A percentile compares a stretch with the other conserved stretches of the same genome.
These are phyloP conservation scores for Drosophila colorata DNA, from an alignment of 2,888 invertebrate genomes.

Conservation along the genomic window DNA sequence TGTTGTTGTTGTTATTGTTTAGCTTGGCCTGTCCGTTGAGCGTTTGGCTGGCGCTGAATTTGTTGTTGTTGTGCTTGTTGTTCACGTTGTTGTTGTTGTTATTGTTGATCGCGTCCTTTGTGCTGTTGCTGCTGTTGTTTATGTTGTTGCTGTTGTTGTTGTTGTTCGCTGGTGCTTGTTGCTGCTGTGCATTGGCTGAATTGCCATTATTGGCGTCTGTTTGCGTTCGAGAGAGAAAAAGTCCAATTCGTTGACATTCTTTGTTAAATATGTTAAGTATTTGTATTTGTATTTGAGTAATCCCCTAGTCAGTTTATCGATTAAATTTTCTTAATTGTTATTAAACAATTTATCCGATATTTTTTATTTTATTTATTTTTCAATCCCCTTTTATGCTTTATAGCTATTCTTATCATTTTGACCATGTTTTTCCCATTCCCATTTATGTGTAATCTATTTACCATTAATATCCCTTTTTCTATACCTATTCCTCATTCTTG, in stretches of 20 bases:
- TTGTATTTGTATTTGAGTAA: too few relatives aligned
- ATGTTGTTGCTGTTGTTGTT: conserved; percentile 23
- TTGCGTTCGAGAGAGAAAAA: background rate
- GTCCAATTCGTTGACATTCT: background rate
- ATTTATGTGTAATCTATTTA: background rate
- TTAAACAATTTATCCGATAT: too few relatives aligned
- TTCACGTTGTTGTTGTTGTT: conserved; percentile 50
- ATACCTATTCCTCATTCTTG: background rate
- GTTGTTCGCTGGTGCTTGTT: conserved; percentile 44
- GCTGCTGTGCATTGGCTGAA: conserved; percentile 23
- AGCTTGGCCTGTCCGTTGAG: conserved; percentile 36
- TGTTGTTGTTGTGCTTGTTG: conserved; percentile 46
- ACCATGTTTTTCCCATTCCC: background rate
- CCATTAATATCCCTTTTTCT: background rate
- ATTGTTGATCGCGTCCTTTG: conserved; percentile 38
- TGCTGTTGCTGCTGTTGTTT: conserved; percentile 26
- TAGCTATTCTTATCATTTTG: too few relatives aligned
- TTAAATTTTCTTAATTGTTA: too few relatives aligned
- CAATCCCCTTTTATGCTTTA: too few relatives aligned
- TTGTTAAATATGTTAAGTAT: conserved; percentile 12
- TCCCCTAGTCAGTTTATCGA: too few relatives aligned
- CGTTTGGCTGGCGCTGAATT: conserved; percentile 41
- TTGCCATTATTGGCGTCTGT: conserved; percentile 56
- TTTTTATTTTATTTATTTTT: too few relatives aligned
- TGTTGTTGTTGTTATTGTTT: conserved; percentile 33